A percentile compares a stretch with the other conserved stretches of the same genome.
These are phyloP conservation scores for Philotrypesis tridentata DNA, from an alignment of 1,140 invertebrate species.

Conservation along the genomic window DNA sequence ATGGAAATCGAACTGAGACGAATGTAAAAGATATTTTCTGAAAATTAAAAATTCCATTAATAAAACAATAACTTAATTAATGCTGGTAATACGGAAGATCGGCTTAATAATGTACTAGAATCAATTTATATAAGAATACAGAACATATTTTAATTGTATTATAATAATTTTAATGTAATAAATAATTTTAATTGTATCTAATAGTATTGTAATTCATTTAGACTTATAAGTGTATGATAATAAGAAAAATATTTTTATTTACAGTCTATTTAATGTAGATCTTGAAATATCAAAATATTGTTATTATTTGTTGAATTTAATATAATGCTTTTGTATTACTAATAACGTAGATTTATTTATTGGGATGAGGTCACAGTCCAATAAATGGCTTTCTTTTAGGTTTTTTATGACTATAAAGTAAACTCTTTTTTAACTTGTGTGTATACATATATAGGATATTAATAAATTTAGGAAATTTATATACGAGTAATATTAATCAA, in stretches of 20 bases:
- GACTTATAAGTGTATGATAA: neutral
- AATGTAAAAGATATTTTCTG: neutral
- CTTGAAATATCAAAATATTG: neutral
- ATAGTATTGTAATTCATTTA: neutral
- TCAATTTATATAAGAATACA: neutral
- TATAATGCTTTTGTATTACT: conserved; percentile 7
- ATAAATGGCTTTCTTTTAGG: no score
- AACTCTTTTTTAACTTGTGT: no score
- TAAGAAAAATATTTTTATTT: neutral
- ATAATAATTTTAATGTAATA: neutral
- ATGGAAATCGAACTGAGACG: no score
- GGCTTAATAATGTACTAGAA: neutral
- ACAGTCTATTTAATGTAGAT: neutral
- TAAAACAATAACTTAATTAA: no score
- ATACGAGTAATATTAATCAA: no score
- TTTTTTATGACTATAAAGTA: no score
- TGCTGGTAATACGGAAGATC: no score
- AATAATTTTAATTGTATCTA: neutral
- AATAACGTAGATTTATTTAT: neutral
- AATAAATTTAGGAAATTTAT: no score
- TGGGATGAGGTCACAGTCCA: no score
- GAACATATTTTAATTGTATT: neutral
- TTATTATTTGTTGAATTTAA: neutral
- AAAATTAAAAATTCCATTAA: neutral
- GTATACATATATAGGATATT: no score